Base-by-base conservation (phyloP, 2,113 vertebrate genomes). In the Aphyosemion australe region DNA sequence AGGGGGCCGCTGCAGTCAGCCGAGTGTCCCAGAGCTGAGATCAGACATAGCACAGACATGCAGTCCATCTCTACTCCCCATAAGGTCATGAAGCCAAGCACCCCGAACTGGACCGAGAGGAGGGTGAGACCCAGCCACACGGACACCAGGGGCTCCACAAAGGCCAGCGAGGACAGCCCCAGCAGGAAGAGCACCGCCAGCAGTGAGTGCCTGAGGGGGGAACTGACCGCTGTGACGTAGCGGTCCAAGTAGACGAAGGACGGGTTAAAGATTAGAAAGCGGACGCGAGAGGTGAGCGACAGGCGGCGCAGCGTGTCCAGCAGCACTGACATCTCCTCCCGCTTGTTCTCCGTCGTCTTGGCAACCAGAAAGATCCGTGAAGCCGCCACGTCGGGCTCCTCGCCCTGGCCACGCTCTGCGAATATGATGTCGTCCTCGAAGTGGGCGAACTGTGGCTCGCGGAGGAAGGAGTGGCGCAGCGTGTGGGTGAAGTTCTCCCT, bases 211-310 rank as follows among this genome's bases (percentile, higher is more conserved):
- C 97, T 94, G 83, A 98, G 91, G 6, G 97, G 96, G 4, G 94
- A 97, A 90, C 96, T 95, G 82, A 99, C 93, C n/a, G 97, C 97
- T n/a, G 96, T 94, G 9, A 96, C 93, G 1, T 98, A 99, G 85
- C 96, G 95, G 89, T 99, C 97, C 94, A 99, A 94, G 91, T 95
- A 99, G 75, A 99, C 96, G 70, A 99, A 99, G 0, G 97, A 99
- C 1, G 97, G 97, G 90, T 98, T 99, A 72, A 99, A 99, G 91
- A 99, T 96, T 0, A 99, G 95, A 88, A 99, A 99, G 84, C 98
- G 97, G 65, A 99, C 96, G 48, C 97, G 95, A 21, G 97, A 99
- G 51, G 97, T 98, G 77, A 99, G 94, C 1, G 97, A 99, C 68
- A 99, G 90, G 80, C 96, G 95, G 37, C 97, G 93, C 79, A 99